These are phyloP conservation scores for Melanogrammus aeglefinus DNA, from an alignment of 2,797 vertebrate species.

Conservation along the genomic window DNA sequence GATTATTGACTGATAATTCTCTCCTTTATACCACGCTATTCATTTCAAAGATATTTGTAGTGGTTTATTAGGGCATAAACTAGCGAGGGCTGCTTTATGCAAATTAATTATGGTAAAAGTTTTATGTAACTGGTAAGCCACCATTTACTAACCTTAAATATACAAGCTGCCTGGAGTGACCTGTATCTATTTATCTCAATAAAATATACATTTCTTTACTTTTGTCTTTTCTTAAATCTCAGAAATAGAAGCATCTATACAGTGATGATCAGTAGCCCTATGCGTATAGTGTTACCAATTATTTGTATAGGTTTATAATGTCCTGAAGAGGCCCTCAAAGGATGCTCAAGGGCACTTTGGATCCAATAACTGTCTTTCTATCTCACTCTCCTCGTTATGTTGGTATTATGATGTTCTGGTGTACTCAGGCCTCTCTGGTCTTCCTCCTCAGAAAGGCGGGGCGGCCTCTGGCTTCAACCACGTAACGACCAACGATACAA, in stretches of 20 bases:
- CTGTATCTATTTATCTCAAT: too few species aligned
- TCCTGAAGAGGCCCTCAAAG: too few species aligned
- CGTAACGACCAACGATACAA: conserved; percentile 46
- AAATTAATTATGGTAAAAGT: background rate
- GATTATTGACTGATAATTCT: background rate
- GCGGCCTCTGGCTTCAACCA: conserved; percentile 70
- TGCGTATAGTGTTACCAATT: too few species aligned
- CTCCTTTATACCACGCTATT: too few species aligned
- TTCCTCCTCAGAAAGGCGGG: conserved; percentile 64
- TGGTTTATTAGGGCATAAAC: background rate
- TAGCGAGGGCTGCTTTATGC: background rate
- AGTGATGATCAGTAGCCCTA: too few species aligned
- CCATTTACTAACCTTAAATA: too few species aligned
- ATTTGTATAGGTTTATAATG: too few species aligned
- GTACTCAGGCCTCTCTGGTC: background rate
- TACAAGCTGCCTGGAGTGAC: too few species aligned
- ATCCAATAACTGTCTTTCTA: background rate
- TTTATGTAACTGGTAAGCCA: too few species aligned
- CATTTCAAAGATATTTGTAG: background rate
- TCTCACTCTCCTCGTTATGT: background rate
- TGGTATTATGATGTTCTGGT: background rate
- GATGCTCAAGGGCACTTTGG: background rate
- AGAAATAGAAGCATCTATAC: too few species aligned
- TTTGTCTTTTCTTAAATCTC: too few species aligned
- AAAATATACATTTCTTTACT: too few species aligned